Evolutionary conservation across 2,888 invertebrate species (phyloP), one percentile per base, ranked within the genome.

Genomic region (Glomeris marginata): DNA sequence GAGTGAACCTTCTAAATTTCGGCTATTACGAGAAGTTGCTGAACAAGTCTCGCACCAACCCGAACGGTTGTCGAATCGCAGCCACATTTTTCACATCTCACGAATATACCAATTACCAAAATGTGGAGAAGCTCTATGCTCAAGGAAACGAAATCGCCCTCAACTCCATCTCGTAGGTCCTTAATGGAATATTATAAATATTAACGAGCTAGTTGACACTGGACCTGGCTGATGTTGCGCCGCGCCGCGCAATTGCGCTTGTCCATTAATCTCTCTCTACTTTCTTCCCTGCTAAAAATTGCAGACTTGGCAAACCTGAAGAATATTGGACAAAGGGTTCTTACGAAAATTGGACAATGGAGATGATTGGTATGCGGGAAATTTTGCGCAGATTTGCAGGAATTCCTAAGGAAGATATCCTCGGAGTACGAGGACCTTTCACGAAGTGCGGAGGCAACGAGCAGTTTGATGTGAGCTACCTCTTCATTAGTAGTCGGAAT

Each of bases 71-170:
- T 62, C 76, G 80, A 15, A 80, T 91, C 57, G 79, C 77, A 57
- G 91, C 88, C 53, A 94, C 94, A 3, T 94, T 92, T 74, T 94
- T 92, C 72, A 75, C 90, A 56, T 84, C 90, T 5, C 94, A 94
- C 66, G 76, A 77, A 58, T 82, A 72, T 73, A 90, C 90, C 63
- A 91, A 94, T 70, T 94, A 94, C 70, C 84, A 82, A 59, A 85
- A 86, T 78, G 84, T 90, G 18, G 90, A 94, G 67, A 76, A 84
- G 61, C 72, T 92, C 49, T 86, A 87, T 49, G 81, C 84, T 60
- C 81, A 84, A 56, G 90, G 91, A 38, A 88, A 92, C 63, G 94
- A 94, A 69, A 77, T 83, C 50, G 80, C 74, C 2, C 74, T 78
- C 1, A 80, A 81, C 63, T 81, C 68, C 1, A 65, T 70, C 45